Evolutionary conservation across 2,888 invertebrate species (phyloP).

Genomic region (Argyra leucocephala): DNA sequence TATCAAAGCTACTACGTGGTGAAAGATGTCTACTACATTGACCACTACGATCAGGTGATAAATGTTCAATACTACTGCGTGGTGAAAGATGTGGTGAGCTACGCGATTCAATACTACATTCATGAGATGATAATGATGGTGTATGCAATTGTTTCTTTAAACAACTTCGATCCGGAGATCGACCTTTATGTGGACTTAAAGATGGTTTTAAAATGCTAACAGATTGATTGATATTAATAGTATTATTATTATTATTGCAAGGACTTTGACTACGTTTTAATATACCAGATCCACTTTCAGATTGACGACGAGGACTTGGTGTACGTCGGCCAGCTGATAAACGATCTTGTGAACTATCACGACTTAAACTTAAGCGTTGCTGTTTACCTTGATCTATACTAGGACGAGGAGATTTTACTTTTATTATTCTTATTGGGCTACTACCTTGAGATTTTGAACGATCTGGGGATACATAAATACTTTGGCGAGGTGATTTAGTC

Average conservation of each 20-base stretch:
- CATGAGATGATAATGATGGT: conserved; percentile 32
- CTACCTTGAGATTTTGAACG: conserved; percentile 41
- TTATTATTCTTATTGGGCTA: conserved; percentile 43
- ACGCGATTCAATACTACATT: conserved; percentile 37
- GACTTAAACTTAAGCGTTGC: conserved; percentile 36
- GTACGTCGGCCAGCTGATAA: conserved; percentile 35
- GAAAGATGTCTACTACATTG: conserved; percentile 35
- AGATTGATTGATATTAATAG: not conserved
- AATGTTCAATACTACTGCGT: conserved; percentile 38
- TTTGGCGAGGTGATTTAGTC: conserved; percentile 47
- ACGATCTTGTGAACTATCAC: conserved; percentile 41
- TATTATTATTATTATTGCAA: conserved; percentile 12
- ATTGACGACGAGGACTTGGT: conserved; percentile 39
- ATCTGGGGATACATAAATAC: conserved; percentile 50
- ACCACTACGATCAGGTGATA: conserved; percentile 38
- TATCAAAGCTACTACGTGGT: conserved; percentile 41
- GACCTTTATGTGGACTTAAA: conserved; percentile 39
- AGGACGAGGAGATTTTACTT: conserved; percentile 47
- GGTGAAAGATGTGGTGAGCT: conserved; percentile 39
- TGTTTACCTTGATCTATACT: conserved; percentile 45
- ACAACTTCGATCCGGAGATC: conserved; percentile 41
- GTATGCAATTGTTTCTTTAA: conserved; percentile 34
- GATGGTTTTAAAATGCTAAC: conserved; percentile 35
- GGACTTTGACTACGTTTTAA: conserved; percentile 38
- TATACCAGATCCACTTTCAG: conserved; percentile 41